Evolutionary conservation across 2,797 vertebrate genomes (phyloP), one percentile per base, ranked within the genome.

Genomic region (Thripadectes ignobilis): DNA sequence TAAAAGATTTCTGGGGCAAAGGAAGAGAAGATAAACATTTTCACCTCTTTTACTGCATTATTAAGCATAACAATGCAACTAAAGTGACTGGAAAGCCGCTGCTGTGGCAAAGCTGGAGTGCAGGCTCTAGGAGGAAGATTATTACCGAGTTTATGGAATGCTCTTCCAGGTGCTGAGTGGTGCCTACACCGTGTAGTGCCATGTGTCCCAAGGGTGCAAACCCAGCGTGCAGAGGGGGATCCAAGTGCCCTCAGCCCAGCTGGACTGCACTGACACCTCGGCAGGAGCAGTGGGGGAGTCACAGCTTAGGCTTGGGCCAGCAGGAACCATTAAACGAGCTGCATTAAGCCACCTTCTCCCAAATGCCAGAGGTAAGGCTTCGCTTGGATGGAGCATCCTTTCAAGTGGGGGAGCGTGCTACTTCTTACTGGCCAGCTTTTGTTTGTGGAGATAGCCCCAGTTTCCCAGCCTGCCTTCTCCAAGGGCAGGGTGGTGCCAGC

Each of bases 51-150:
- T 76, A 89, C 93, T 55, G 88, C 88, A 59, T 96, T 63, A 92
- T 84, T 85, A 57, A 93, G 92, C 75, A 0, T 77, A 94, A 96
- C 63, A 96, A 91, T 75, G 87, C 90, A 95, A 90, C 76, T 65
- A 23, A 95, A 84, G 68, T 61, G 85, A 92, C 81, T 57, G 93
- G 89, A 83, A 95, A 91, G 88, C 94, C 1, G 77, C 89, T 95
- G 95, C 92, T 81, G 86, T 73, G 91, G 89, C 94, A 88, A 91
- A 96, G 89, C 89, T 83, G 78, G 85, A 89, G 88, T 66, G 79
- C 81, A 69, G 94, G 92, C 89, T 93, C 49, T 59, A 89, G 95
- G 95, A 98, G 97, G 97, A 97, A 94, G 96, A 97, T 97, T 66
- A 54, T 58, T 32, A 65, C 66, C 12, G 10, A 4, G 49, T 71